Conservation (phyloP, 2,797 vertebrate species). For the Odontamblyopus rebecca region DNA sequence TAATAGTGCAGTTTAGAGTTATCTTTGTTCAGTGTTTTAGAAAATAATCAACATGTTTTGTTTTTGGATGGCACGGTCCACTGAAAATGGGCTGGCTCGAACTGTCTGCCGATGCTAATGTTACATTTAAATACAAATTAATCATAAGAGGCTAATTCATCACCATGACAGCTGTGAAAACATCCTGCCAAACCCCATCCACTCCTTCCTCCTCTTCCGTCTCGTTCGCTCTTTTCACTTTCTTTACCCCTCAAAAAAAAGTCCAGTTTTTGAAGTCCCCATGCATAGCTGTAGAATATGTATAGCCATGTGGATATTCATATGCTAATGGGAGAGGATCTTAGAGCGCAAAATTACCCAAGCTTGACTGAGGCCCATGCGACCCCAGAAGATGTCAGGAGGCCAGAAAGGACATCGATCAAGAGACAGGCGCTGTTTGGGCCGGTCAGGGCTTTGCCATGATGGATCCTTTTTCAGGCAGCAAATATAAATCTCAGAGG, state of each 20-base stretch:
- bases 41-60: conserved; percentile 68
- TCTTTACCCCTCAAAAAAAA: conserved; percentile 41
- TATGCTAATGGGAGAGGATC: conserved; percentile 70
- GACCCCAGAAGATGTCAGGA: conserved; percentile 65
- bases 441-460: conserved; percentile 44
- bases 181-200: conserved; percentile 67
- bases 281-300: conserved; percentile 67
- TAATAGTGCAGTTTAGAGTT: conserved; percentile 30
- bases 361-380: conserved; percentile 74
- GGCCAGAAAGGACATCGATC: conserved; percentile 74
- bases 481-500: conserved; percentile 66
- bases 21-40: conserved; percentile 30
- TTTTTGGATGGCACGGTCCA: conserved; percentile 48
- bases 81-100: conserved; percentile 57
- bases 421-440: conserved; percentile 61
- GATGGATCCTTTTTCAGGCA: conserved; percentile 68
- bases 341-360: conserved; percentile 73
- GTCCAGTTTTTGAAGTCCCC: conserved; percentile 58
- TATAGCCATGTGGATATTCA: conserved; percentile 69
- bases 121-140: conserved; percentile 77
- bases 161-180: conserved; percentile 75
- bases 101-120: conserved; percentile 69
- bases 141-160: conserved; percentile 76
- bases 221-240: conserved; percentile 69
- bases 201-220: conserved; percentile 65